Percentiles rank a stretch among this genome's conserved stretches.
These are phyloP conservation scores for Panonychus citri DNA, from an alignment of 1,140 invertebrate species.

Conservation along the genomic window DNA sequence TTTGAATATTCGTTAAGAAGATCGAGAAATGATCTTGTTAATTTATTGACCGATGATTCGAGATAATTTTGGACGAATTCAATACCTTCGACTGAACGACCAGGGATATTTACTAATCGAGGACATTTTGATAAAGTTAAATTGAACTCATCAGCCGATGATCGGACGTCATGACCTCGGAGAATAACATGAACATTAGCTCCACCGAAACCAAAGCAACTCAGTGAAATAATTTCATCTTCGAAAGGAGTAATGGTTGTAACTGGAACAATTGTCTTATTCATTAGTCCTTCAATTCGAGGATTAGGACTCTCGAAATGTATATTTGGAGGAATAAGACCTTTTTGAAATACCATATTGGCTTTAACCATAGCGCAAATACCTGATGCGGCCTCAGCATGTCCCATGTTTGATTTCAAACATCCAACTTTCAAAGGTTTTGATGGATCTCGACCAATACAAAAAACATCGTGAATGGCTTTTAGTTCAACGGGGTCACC, in stretches of 20 bases:
- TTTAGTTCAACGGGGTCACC: constrained; percentile 71
- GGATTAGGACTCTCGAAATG: constrained; percentile 30
- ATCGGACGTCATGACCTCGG: constrained; percentile 17
- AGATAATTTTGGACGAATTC: neutral
- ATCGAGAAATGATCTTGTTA: neutral
- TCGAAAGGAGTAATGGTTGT: constrained; percentile 28
- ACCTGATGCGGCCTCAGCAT: constrained; percentile 69
- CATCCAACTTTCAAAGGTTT: constrained; percentile 57
- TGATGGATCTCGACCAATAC: constrained; percentile 36
- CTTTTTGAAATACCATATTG: constrained; percentile 26
- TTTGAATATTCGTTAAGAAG: neutral
- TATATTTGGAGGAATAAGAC: constrained; percentile 28
- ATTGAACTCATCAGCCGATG: neutral
- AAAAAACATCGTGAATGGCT: neutral
- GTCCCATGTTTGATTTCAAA: constrained; percentile 78
- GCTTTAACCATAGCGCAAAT: constrained; percentile 27
- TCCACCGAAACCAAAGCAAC: constrained; percentile 93
- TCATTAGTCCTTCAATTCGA: constrained; percentile 27
- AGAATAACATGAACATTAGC: constrained; percentile 83
- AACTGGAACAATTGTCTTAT: constrained; percentile 52
- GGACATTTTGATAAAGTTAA: neutral
- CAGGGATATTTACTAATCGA: neutral
- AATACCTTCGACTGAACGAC: neutral
- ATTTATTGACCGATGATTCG: neutral
- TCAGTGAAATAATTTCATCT: constrained; percentile 63